These are phyloP conservation scores for Echinops telfairi DNA, from an alignment of 2,113 vertebrate species.

Conservation along the genomic window DNA sequence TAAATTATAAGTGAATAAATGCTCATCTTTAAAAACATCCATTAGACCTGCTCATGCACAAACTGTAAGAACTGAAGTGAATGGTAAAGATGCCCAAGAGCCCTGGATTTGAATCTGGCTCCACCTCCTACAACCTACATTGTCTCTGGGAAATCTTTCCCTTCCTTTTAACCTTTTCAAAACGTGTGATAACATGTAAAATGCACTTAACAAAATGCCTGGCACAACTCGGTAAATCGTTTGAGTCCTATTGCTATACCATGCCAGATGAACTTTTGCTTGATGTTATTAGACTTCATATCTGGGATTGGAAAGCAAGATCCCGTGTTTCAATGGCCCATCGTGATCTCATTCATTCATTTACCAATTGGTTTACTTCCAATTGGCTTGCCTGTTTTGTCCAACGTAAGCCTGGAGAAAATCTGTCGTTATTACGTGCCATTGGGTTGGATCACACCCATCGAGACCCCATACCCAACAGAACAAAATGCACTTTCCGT, in stretches of 20 bases:
- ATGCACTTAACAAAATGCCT: slow-evolving; percentile 46
- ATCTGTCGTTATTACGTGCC: background rate
- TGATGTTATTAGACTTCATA: background rate
- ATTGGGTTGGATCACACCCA: too few species aligned
- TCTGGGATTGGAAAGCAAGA: background rate
- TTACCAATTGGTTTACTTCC: background rate
- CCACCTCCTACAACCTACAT: background rate
- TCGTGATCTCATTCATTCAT: slow-evolving; percentile 13
- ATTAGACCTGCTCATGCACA: background rate
- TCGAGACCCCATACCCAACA: too few species aligned
- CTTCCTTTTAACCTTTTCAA: background rate
- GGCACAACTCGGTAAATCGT: background rate
- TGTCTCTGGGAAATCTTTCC: slow-evolving; percentile 13
- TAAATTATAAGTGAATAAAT: background rate
- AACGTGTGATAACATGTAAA: background rate
- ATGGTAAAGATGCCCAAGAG: background rate
- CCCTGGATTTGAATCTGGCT: background rate
- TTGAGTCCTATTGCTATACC: background rate
- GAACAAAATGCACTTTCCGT: too few species aligned
- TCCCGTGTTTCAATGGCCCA: background rate
- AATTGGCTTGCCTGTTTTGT: slow-evolving; percentile 14
- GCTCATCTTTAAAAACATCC: background rate
- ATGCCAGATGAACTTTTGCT: background rate
- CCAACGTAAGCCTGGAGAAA: background rate
- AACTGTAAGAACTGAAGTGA: background rate